Base-by-base conservation (phyloP, 1,140 invertebrate genomes). In the Asobara japonica region DNA sequence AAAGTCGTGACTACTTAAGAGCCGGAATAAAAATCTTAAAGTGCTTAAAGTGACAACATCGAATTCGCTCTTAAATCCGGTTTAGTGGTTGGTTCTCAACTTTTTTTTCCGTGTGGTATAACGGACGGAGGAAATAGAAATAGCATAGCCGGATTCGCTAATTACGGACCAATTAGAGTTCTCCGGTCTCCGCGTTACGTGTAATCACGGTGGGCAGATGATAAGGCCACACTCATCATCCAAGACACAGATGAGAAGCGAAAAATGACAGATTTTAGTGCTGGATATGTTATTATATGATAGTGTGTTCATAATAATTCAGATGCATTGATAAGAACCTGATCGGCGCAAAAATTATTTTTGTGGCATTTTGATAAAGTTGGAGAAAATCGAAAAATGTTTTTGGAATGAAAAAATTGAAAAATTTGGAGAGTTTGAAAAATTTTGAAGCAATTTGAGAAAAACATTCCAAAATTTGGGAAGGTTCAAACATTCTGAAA, bases 141-240 rank as follows among this genome's bases (percentile, higher is more conserved):
- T 62, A 41, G 69, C 27, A 62, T 65, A 71, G 51, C 71, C 25
- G 48, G 48, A 25, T 36, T 73, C 45, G 65, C 66, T 73, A 73
- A 73, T 73, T 73, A 48, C 51, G 48, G 51, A 48, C 71, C 65
- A 73, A 73, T 73, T 73, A 73, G 65, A 33, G 56, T 41, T 29
- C 45, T 31, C 60, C 66, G 71, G 71, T 67, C 64, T 65, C 56
- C 25, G 41, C 69, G 69, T 71, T 71, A 65, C 69, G 61, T 65
- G 69, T 62, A 71, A 71, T 71, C 69, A 48, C 61, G 69, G 41
- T 71, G n/a, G 48, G n/a, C 25, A 69, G 51, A 20, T 51, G 67
- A 69, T 69, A 60, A 69, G 61, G 33, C 30, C 38, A 30, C 60
- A 31, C 60, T 62, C 22, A 38, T 5, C 29, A 27, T 16, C 33